A percentile compares a stretch with the other conserved stretches of the same genome.
Conservation (phyloP, 1,140 invertebrate species). For the Scaptodrosophila lebanonensis region DNA sequence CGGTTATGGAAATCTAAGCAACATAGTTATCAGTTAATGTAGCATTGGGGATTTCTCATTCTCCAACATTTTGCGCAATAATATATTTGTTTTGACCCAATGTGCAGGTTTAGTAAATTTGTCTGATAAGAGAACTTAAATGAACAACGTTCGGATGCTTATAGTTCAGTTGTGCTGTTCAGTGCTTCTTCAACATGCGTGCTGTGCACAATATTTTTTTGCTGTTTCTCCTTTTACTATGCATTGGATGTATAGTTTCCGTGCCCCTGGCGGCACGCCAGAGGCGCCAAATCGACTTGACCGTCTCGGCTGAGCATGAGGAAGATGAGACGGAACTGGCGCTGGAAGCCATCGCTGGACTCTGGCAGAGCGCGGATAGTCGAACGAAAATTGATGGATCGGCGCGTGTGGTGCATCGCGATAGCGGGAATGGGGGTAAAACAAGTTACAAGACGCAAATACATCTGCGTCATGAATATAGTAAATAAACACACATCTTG, state of each 20-base stretch:
- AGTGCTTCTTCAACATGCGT: constrained; percentile 50
- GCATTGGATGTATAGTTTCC: constrained; percentile 9
- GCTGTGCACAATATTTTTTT: constrained; percentile 33
- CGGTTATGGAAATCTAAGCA: too few species aligned
- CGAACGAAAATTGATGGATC: constrained; percentile 69
- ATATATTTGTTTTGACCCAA: too few species aligned
- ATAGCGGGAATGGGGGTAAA: constrained; percentile 53
- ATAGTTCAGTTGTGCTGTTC: not conserved
- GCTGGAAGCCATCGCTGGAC: constrained; percentile 68
- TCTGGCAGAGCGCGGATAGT: constrained; percentile 67
- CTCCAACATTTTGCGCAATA: too few species aligned
- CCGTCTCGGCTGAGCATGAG: constrained; percentile 67
- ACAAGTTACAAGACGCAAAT: constrained; percentile 66
- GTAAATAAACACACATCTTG: constrained; percentile 7
- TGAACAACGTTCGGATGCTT: too few species aligned
- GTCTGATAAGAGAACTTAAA: constrained; percentile 22
- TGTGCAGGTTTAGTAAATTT: too few species aligned
- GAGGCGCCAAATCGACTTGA: constrained; percentile 67
- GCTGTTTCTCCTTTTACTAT: constrained; percentile 20
- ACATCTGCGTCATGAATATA: constrained; percentile 74
- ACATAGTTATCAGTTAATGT: too few species aligned
- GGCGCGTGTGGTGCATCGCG: constrained; percentile 57
- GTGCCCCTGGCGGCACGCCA: constrained; percentile 1
- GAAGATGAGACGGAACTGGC: constrained; percentile 68
- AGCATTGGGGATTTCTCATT: too few species aligned